Percentiles rank a stretch among this genome's conserved stretches.
These are phyloP conservation scores for Cheilosia pagana DNA, from an alignment of 2,888 invertebrate species.

Conservation along the genomic window DNA sequence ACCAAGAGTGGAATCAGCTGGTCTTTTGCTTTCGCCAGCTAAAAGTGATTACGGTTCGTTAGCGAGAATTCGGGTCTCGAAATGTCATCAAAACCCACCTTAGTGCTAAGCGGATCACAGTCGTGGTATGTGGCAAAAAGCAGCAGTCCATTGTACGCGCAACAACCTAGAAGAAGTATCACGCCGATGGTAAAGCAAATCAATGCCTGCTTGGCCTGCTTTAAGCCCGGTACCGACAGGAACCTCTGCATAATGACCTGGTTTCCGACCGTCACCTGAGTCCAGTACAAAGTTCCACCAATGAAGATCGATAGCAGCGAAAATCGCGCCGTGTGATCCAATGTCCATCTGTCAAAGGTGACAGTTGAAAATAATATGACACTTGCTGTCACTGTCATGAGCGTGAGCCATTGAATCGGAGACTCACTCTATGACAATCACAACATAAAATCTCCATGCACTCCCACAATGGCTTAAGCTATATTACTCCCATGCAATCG, in stretches of 20 bases:
- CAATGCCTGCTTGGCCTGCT: constrained; percentile 88
- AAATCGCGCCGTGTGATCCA: constrained; percentile 90
- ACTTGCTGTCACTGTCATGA: background rate
- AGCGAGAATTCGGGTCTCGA: no score
- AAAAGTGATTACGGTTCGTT: background rate
- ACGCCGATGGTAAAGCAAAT: constrained; percentile 87
- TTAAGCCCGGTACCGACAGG: constrained; percentile 88
- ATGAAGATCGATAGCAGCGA: constrained; percentile 90
- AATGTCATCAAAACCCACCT: constrained; percentile 84
- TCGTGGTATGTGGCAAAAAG: constrained; percentile 90
- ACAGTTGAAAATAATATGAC: background rate
- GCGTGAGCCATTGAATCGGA: no score
- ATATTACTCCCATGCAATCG: no score
- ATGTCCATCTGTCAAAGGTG: constrained; percentile 87
- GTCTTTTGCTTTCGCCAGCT: constrained; percentile 90
- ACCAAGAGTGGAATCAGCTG: constrained; percentile 93
- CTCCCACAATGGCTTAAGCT: background rate
- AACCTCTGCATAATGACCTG: constrained; percentile 95
- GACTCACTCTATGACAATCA: no score
- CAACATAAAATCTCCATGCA: no score
- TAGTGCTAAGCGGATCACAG: constrained; percentile 91
- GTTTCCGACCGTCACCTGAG: constrained; percentile 90
- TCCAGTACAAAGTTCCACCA: constrained; percentile 90
- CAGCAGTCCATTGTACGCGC: constrained; percentile 89
- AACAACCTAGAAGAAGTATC: constrained; percentile 86